Base-by-base conservation (phyloP, 2,797 vertebrate species). In the Schizopygopsis malacanthus region DNA sequence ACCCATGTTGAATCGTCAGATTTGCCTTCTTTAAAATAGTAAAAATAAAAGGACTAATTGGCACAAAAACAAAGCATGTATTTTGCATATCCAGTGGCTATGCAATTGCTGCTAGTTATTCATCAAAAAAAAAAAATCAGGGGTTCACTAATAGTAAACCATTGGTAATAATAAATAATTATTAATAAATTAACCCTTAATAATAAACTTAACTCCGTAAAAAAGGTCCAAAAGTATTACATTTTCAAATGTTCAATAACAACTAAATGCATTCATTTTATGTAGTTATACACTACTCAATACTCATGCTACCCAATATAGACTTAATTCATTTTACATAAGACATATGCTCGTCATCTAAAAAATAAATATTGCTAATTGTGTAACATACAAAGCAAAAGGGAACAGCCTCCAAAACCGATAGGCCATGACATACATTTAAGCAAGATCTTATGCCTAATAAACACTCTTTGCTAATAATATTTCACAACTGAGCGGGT, bases 401-500 rank as follows among this genome's bases (percentile, higher is more conserved):
- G 8, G 39, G 76, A 61, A 79, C 52, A 59, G 9, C 10, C 15
- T 45, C 22, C 4, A 16, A 39, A 77, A 67, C 6, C 6, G 7
- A 65, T 52, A 76, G 13, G 15, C 45, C 47, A 65, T 41, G 22
- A 12, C 10, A 82, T 61, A 45, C 25, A 70, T 69, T 70, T 16
- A 56, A 56, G 20, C 39, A 61, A 50, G 25, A 33, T 15, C 41
- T 39, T 13, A 54, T 16, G 28, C 47, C 9, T 33, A 45, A 63
- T 28, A 78, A 84, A 54, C n/a, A 47, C n/a, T 67, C 47, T 63
- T 43, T 45, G 77, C 52, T 39, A 18, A 67, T 81, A 84, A 77
- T n/a, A 81, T 79, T 75, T 59, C 65, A 79, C 39, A 25, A 33
- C 28, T 63, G 61, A 37, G n/a, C n/a, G 45, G 22, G 70, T 82